A percentile compares a stretch with the other conserved stretches of the same genome.
phyloP scores from a whole-genome alignment of 64 coral and sea anemone genomes.

The Astreopora myriophthalma region DNA sequence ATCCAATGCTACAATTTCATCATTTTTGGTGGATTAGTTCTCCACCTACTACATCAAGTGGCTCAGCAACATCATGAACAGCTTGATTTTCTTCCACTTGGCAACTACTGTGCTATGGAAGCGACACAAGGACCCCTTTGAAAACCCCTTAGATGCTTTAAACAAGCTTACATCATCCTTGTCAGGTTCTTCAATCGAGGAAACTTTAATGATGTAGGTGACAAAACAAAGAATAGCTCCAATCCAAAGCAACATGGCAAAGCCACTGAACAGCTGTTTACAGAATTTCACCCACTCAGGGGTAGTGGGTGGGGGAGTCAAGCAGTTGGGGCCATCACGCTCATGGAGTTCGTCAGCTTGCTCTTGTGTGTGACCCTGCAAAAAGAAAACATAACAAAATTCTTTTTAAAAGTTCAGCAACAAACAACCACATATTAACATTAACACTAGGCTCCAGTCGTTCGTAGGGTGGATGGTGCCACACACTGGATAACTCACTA shows the following conservation, averaged over 20 bases:
- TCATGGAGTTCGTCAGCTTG: constrained; percentile 71
- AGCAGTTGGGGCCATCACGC: constrained; percentile 91
- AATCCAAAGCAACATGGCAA: constrained; percentile 91
- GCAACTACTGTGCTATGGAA: too few species aligned
- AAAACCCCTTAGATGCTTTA: too few species aligned
- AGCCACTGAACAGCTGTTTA: constrained; percentile 92
- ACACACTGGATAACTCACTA: too few species aligned
- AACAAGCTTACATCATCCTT: constrained; percentile 68
- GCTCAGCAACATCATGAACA: too few species aligned
- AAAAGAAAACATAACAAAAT: neutral
- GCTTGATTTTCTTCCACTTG: too few species aligned
- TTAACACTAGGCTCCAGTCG: neutral
- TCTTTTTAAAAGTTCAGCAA: neutral
- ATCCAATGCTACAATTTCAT: too few species aligned
- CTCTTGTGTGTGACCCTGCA: constrained; percentile 76
- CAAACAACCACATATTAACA: neutral
- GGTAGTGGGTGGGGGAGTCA: constrained; percentile 91
- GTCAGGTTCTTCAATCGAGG: constrained; percentile 83
- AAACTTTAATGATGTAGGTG: constrained; percentile 54
- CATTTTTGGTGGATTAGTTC: too few species aligned
- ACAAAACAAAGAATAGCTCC: constrained; percentile 89
- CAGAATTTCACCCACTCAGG: constrained; percentile 99
- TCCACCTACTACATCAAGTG: too few species aligned
- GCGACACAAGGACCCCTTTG: too few species aligned
- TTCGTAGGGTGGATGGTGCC: neutral